Conservation (phyloP, 2,113 vertebrate genomes). For the Hippocampus comes region DNA sequence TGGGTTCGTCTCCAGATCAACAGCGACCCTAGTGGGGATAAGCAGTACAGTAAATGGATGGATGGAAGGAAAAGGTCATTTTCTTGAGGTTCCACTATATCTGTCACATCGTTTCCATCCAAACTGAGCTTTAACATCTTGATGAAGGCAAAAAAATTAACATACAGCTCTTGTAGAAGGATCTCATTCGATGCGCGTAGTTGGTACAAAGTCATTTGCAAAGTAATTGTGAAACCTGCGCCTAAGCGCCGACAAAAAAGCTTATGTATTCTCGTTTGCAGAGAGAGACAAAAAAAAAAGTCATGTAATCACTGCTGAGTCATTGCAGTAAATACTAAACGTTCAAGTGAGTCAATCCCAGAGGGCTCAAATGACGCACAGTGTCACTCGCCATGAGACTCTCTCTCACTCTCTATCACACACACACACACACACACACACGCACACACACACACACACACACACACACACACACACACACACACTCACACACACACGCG, state of each 20-base stretch:
- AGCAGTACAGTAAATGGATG: too few relatives aligned
- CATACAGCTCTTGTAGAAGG: neutral
- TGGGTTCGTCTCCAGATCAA: too few relatives aligned
- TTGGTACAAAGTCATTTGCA: slow-evolving; percentile 12
- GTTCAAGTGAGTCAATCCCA: slow-evolving; percentile 39
- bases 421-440: neutral
- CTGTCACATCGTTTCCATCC: too few relatives aligned
- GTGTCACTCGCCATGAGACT: slow-evolving; percentile 18
- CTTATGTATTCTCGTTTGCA: neutral
- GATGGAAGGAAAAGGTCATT: too few relatives aligned
- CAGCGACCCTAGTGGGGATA: too few relatives aligned
- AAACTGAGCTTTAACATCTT: too few relatives aligned
- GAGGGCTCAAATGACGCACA: slow-evolving; percentile 48
- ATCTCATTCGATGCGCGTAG: neutral
- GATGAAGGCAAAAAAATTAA: too few relatives aligned
- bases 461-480: slow-evolving; percentile 26
- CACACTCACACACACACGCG: too few relatives aligned
- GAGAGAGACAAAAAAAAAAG: neutral
- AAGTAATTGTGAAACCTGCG: slow-evolving; percentile 19
- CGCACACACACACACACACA: too few relatives aligned
- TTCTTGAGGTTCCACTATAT: too few relatives aligned
- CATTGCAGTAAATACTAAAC: slow-evolving; percentile 37
- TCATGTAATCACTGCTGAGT: slow-evolving; percentile 49
- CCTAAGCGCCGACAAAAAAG: slow-evolving; percentile 14
- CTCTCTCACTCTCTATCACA: too few relatives aligned